Evolutionary conservation across 2,113 vertebrate species (phyloP), one percentile per base, ranked within the genome.

Genomic region (Oryctolagus cuniculus): DNA sequence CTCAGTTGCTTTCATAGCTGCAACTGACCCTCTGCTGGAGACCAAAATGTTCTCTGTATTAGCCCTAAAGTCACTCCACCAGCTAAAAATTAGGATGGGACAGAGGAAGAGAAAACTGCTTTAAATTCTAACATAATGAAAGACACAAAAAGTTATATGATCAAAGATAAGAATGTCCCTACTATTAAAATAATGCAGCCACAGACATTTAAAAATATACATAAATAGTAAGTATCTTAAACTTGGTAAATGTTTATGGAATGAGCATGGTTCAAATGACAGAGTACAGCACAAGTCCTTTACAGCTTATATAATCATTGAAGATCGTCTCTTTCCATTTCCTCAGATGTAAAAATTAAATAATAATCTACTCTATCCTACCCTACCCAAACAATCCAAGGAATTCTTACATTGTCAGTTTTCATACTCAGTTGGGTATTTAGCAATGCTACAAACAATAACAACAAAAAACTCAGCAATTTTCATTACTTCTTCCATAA

Each of bases 1-100:
- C 64, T 61, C 83, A 92, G 78, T 69, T 96, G 92, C 95, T 97
- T 96, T 97, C 93, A 83, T 69, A 91, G 88, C 63, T 93, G 63
- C 66, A 73, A 92, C 11, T 84, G 90, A 93, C 44, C 74, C 78
- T 90, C 86, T 91, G 85, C 85, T 96, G 79, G 79, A 96, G 82
- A 92, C 78, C 70, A 89, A 74, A 92, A 81, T 86, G 83, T 82
- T 49, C 75, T 88, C 86, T 80, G 24, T 90, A 75, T 85, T 89
- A 92, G 53, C 61, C 34, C 53, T 89, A 79, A 85, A 61, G 89
- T 92, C 82, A 95, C 19, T 87, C 73, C 0, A 82, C 31, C 22
- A 75, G 70, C 69, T 91, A 89, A 95, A 93, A 93, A 51, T 79
- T 79, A 94, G 82, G 78, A 5, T 75, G 87, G 38, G 12, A 55